Evolutionary conservation across 2,888 invertebrate genomes (phyloP).

Genomic region (Ophion ellenae): DNA sequence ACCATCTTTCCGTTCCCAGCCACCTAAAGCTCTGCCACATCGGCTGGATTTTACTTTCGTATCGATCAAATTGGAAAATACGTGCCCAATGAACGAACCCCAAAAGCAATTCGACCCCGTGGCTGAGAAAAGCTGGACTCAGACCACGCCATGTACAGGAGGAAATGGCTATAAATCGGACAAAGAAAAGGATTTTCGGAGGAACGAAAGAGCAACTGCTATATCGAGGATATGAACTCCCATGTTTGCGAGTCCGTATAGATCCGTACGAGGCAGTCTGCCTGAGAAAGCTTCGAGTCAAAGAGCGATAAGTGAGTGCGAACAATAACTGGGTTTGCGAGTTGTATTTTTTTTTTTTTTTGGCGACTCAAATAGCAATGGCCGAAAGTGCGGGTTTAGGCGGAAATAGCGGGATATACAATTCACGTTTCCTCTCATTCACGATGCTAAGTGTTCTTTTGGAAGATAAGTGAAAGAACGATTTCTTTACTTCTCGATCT

Average conservation of each 20-base stretch:
- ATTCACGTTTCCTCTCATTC: constrained; percentile 21
- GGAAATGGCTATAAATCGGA: constrained; percentile 32
- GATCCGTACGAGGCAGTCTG: constrained; percentile 14
- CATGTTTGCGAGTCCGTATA: background rate
- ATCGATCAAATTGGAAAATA: too few species aligned
- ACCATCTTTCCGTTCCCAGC: too few species aligned
- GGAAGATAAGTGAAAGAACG: background rate
- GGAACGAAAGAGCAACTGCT: constrained; percentile 19
- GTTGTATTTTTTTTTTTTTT: constrained; percentile 39
- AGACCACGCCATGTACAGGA: background rate
- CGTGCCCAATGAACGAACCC: too few species aligned
- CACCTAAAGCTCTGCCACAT: too few species aligned
- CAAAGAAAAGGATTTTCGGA: constrained; percentile 51
- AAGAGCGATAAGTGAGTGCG: constrained; percentile 60
- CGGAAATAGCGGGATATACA: constrained; percentile 18
- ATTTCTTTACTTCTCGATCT: constrained; percentile 6
- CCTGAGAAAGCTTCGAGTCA: constrained; percentile 34
- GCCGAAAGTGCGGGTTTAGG: constrained; percentile 2
- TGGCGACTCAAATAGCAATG: constrained; percentile 31
- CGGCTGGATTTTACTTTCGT: too few species aligned
- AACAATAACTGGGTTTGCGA: constrained; percentile 63
- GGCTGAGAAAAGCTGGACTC: background rate
- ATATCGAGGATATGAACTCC: constrained; percentile 31
- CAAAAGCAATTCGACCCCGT: too few species aligned
- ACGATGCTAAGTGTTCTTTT: constrained; percentile 19